A percentile compares a stretch with the other conserved stretches of the same genome.
These are phyloP conservation scores for Tetragnatha versicolor DNA, from an alignment of 1,140 invertebrate genomes.

Conservation along the genomic window DNA sequence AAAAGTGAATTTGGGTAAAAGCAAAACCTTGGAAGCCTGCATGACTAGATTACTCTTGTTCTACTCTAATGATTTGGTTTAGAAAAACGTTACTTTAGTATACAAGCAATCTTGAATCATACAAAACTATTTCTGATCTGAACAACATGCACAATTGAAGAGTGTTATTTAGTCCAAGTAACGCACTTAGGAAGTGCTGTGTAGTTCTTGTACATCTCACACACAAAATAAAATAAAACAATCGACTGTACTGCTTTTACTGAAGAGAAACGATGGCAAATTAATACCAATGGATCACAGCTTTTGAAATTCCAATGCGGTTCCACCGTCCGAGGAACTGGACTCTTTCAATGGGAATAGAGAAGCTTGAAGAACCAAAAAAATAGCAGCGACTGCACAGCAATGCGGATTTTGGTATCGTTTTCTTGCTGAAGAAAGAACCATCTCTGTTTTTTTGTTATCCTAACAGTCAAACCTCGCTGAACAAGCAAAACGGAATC, in stretches of 20 bases:
- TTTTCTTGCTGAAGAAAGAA: too few relatives aligned
- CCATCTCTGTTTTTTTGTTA: too few relatives aligned
- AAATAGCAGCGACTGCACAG: conserved; percentile 20
- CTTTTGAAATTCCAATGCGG: conserved; percentile 24
- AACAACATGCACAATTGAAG: conserved; percentile 20
- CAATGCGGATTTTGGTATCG: conserved; percentile 5
- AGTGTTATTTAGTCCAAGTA: too few relatives aligned
- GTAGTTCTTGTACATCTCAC: too few relatives aligned
- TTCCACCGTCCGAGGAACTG: conserved; percentile 2
- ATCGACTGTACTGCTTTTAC: background rate
- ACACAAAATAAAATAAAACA: background rate
- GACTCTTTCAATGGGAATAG: conserved; percentile 14
- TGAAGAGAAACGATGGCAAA: background rate
- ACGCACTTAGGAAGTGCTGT: too few relatives aligned
- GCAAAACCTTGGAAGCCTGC: background rate
- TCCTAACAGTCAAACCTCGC: too few relatives aligned
- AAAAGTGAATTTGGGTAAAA: too few relatives aligned
- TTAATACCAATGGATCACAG: conserved; percentile 30
- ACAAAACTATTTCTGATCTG: conserved; percentile 34
- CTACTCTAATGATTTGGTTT: conserved; percentile 8
- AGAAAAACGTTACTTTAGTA: too few relatives aligned
- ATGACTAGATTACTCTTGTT: conserved; percentile 48
- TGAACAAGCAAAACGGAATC: too few relatives aligned
- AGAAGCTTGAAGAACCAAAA: conserved; percentile 22
- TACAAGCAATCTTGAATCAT: conserved; percentile 11